Evolutionary conservation across 2,113 vertebrate species (phyloP), one percentile per base, ranked within the genome.

Genomic region (Tyrannus savana): DNA sequence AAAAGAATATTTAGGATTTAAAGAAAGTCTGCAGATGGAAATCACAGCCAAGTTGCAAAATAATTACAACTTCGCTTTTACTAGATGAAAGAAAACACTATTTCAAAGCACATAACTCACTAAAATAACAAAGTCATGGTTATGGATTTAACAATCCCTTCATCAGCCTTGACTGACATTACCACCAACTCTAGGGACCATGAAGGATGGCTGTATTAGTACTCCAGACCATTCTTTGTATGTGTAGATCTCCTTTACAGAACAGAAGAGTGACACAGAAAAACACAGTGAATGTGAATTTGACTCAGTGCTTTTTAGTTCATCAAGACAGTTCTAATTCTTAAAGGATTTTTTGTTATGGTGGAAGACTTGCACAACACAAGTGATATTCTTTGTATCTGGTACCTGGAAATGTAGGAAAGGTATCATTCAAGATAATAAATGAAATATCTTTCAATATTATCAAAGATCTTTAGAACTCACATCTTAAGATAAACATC

Each of bases 141-240:
- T 84, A 81, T 41, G 64, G 68, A 77, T 90, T 95, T 90, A 90
- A 80, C 63, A 89, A 76, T 84, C 76, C 66, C 47, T 73, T 74
- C 63, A 67, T 72, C 50, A 89, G 42, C 47, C 41, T 62, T 84
- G 84, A 75, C 33, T 93, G 81, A 87, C 52, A 37, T 55, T 67
- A 75, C 44, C 35, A 37, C 44, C 71, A 76, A 4, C 72, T 33
- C 52, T 41, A 84, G 74, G 66, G 84, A 90, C 41, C 46, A 41
- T 7, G 47, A 84, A 71, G 66, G 73, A 87, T 27, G 59, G 68
- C 73, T 94, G 60, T 33, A 71, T 75, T 33, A 74, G 14, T 42
- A 84, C 67, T 87, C 41, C 49, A 76, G 66, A 63, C n/a, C 31
- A 41, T 73, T n/a, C 44, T 58, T 66, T 68, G 30, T 39, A 55